Evolutionary conservation across 2,797 vertebrate genomes (phyloP).

Genomic region (Carduelis carduelis): DNA sequence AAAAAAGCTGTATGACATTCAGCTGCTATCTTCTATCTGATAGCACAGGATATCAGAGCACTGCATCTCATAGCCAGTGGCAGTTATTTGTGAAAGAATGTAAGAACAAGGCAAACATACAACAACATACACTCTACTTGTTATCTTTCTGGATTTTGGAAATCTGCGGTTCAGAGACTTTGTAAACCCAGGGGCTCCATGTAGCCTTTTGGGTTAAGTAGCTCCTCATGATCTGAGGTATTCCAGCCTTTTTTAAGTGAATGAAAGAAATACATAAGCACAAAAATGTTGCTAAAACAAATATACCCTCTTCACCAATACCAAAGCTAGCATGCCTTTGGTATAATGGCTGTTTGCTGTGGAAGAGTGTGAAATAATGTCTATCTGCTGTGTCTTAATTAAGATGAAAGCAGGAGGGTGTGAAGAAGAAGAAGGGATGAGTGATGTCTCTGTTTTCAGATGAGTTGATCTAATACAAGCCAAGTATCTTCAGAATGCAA

Average conservation of each 20-base stretch:
- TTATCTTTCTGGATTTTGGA: background rate
- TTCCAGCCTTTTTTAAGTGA: background rate
- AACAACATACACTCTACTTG: background rate
- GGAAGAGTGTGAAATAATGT: background rate
- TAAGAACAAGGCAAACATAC: background rate
- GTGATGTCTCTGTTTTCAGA: background rate
- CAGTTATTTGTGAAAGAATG: background rate
- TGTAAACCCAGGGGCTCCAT: background rate
- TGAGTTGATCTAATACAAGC: background rate
- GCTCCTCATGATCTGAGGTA: background rate
- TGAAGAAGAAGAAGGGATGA: background rate
- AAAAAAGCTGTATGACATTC: background rate
- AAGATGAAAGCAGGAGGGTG: background rate
- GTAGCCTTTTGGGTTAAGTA: background rate
- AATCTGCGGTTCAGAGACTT: background rate
- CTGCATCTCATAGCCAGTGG: constrained; percentile 16
- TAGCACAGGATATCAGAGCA: background rate
- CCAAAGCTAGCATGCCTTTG: background rate
- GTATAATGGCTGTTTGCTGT: background rate
- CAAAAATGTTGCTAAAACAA: background rate
- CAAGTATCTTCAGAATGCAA: background rate
- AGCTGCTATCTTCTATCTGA: constrained; percentile 12
- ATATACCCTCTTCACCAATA: background rate
- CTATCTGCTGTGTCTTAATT: background rate
- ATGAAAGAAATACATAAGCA: background rate